Evolutionary conservation across 2,797 vertebrate species (phyloP).

Genomic region (Tangara arthus): DNA sequence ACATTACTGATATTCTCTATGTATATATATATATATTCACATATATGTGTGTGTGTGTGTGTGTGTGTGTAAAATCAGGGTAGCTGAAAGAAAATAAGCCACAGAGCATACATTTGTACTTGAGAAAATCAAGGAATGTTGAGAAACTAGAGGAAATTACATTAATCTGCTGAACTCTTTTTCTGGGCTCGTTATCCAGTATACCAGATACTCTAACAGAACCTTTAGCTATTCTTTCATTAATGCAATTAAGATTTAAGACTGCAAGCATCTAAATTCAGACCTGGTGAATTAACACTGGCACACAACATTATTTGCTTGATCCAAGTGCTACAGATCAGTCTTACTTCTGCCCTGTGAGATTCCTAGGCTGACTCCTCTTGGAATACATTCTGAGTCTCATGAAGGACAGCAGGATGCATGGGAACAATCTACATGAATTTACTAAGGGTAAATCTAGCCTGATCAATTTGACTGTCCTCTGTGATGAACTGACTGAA

Average conservation of each 20-base stretch:
- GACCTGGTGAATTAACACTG: not conserved
- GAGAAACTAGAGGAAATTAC: not conserved
- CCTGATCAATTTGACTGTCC: not conserved
- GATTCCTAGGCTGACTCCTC: not conserved
- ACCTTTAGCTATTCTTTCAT: not conserved
- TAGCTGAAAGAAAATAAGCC: not conserved
- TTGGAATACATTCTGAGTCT: not conserved
- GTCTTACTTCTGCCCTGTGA: not conserved
- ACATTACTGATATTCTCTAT: not conserved
- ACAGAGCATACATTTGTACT: not conserved
- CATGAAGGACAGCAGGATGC: not conserved
- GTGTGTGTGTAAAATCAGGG: not conserved
- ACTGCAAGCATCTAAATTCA: not conserved
- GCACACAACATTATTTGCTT: not conserved
- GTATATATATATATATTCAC: not conserved
- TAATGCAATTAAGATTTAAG: not conserved
- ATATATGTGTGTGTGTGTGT: rapidly evolving
- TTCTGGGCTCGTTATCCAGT: not conserved
- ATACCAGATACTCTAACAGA: not conserved
- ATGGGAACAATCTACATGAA: not conserved
- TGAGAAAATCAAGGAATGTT: not conserved
- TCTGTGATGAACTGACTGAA: not conserved
- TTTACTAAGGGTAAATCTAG: not conserved
- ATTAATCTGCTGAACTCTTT: not conserved
- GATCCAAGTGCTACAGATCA: not conserved